Evolutionary conservation across 2,888 invertebrate genomes (phyloP), one percentile per base, ranked within the genome.

Genomic region (Dyspetes luteomarginatus): DNA sequence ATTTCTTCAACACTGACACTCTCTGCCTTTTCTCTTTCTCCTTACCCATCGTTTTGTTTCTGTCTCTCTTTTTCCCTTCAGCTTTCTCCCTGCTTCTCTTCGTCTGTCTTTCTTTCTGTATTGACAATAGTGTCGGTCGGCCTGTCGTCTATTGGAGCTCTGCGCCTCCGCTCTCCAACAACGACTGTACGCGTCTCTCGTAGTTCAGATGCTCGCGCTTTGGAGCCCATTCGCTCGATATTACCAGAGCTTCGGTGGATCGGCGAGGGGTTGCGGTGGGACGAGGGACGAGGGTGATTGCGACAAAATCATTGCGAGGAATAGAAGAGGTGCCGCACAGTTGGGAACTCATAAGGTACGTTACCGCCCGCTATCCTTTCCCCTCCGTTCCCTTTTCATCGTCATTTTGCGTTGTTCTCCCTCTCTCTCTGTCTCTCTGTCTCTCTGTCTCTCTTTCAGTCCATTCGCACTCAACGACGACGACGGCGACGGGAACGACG

Each of bases 61-160:
- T n/a, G n/a, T 9, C 19, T 62, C 9, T 24, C 26, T 24, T 81
- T 77, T 82, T 78, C 76, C 78, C 80, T 79, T 71, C 43, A 69
- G 64, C 60, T 72, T 75, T 67, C 72, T 15, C 69, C 60, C 77
- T 78, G 48, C 77, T 73, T 75, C 48, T 67, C 74, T 45, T 69
- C 77, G 82, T 84, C 80, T 82, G 85, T 81, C 85, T 82, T 55
- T 71, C 73, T 85, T 85, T 86, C 90, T 92, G 92, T 93, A 93
- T 93, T 93, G 93, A 93, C 93, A 93, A 93, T 93, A 93, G 93
- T 92, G 92, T 92, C 93, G 92, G 89, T 89, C 89, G 90, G 86
- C 84, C 82, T 82, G 72, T 75, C 90, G 69, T 67, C 75, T 62
- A 58, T 79, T 71, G 58, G 30, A 65, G 74, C n/a, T n/a, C n/a